Percentiles rank a stretch among this genome's conserved stretches.
These are phyloP conservation scores for Eunapius fragilis DNA, from an alignment of 37 sponge, comb jelly and placozoan species.

Conservation along the genomic window DNA sequence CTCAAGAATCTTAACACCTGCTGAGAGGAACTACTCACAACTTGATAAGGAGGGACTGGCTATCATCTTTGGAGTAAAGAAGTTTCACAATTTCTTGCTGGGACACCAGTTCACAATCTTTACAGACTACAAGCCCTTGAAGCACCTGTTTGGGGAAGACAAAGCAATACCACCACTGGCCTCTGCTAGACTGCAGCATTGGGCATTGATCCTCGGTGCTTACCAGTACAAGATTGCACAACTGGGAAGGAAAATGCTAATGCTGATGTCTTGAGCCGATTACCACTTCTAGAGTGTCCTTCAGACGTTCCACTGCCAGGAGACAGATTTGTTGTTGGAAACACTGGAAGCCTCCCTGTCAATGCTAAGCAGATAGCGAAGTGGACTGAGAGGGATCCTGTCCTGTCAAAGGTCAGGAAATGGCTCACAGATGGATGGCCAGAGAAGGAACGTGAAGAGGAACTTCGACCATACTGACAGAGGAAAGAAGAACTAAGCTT, in stretches of 20 bases:
- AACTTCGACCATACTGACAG: slow-evolving; percentile 8
- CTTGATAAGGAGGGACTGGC: slow-evolving; percentile 27
- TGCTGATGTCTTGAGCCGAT: slow-evolving; percentile 47
- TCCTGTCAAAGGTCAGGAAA: slow-evolving; percentile 10
- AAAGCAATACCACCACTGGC: slow-evolving; percentile 31
- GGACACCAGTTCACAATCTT: slow-evolving; percentile 12
- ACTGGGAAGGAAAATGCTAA: slow-evolving; percentile 28
- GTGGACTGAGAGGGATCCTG: slow-evolving; percentile 43
- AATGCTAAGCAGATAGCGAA: slow-evolving; percentile 13
- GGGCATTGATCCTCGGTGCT: slow-evolving; percentile 46
- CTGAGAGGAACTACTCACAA: slow-evolving; percentile 28
- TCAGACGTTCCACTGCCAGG: slow-evolving; percentile 18
- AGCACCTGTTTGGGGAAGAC: slow-evolving; percentile 19
- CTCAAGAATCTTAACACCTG: slow-evolving; percentile 3
- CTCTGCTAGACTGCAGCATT: slow-evolving; percentile 42
- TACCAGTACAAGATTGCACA: slow-evolving; percentile 31
- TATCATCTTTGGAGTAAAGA: slow-evolving; percentile 19
- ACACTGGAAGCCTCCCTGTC: slow-evolving; percentile 12
- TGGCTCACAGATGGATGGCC: slow-evolving; percentile 11
- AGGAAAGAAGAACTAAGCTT: slow-evolving; percentile 29
- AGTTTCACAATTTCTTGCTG: slow-evolving; percentile 12
- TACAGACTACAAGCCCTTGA: slow-evolving; percentile 48
- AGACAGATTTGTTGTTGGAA: slow-evolving; percentile 6
- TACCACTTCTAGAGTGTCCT: slow-evolving; percentile 13
- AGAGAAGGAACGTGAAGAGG: neutral